phyloP scores from a whole-genome alignment of 2,888 invertebrate species.

The Sussaba pulchella region DNA sequence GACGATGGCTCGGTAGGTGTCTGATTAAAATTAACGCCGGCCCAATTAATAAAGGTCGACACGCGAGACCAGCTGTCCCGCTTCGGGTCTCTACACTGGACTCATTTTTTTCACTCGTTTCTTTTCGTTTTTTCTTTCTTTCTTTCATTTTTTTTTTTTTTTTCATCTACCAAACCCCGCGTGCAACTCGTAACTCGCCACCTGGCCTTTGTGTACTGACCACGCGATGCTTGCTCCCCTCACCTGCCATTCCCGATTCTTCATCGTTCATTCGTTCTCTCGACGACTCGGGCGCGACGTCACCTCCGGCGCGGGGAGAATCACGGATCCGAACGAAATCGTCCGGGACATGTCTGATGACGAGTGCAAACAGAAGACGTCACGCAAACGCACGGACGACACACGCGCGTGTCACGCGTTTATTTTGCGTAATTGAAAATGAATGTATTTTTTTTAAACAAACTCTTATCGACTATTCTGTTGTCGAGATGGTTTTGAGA shows the following conservation, averaged over 20 bases:
- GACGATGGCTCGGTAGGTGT: conserved; percentile 63
- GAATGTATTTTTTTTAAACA: neutral
- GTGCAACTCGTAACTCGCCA: conserved; percentile 63
- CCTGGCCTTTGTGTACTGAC: conserved; percentile 64
- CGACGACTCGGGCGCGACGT: conserved; percentile 23
- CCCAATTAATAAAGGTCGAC: conserved; percentile 73
- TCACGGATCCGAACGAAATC: conserved; percentile 22
- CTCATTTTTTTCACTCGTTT: conserved; percentile 77
- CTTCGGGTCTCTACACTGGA: conserved; percentile 60
- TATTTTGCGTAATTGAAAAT: neutral
- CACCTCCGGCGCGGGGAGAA: conserved; percentile 9
- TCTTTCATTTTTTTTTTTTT: conserved; percentile 60
- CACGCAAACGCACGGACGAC: conserved; percentile 23
- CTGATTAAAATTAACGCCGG: conserved; percentile 82
- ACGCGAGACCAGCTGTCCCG: conserved; percentile 71
- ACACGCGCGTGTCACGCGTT: neutral
- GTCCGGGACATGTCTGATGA: conserved; percentile 46
- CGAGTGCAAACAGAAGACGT: conserved; percentile 41
- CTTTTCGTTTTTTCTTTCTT: conserved; percentile 50
- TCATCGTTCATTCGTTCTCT: conserved; percentile 28
- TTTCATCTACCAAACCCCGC: conserved; percentile 56
- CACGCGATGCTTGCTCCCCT: conserved; percentile 57
- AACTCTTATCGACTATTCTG: neutral
- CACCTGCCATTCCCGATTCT: conserved; percentile 30
- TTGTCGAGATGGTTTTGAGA: too few relatives aligned